phyloP scores from a whole-genome alignment of 2,888 invertebrate species.

The Cheilosia impressa region DNA sequence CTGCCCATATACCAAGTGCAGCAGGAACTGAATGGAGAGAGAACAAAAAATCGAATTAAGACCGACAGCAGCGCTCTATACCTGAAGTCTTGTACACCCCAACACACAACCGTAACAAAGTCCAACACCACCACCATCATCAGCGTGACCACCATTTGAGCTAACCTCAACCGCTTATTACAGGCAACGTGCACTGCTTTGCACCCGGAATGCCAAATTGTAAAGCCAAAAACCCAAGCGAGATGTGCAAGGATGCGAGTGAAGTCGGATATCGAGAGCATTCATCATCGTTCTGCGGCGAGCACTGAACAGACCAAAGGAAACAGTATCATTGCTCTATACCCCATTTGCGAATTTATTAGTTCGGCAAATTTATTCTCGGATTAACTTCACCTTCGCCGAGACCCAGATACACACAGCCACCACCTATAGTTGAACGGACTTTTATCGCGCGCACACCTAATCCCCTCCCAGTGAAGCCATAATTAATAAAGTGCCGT shows the following conservation, averaged over 20 bases:
- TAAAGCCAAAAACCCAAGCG: conserved; percentile 54
- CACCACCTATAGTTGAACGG: conserved; percentile 9
- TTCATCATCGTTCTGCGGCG: conserved; percentile 70
- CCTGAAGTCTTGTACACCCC: conserved; percentile 26
- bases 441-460: conserved; percentile 49
- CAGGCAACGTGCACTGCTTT: conserved; percentile 43
- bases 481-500: conserved; percentile 67
- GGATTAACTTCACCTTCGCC: conserved; percentile 68
- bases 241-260: conserved; percentile 73
- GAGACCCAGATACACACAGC: conserved; percentile 14
- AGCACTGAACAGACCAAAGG: conserved; percentile 29
- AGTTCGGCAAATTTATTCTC: conserved; percentile 68
- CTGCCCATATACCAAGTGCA: conserved; percentile 24
- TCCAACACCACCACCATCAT: conserved; percentile 20
- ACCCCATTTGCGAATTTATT: conserved; percentile 70
- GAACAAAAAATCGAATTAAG: conserved; percentile 53
- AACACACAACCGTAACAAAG: conserved; percentile 44
- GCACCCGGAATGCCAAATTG: conserved; percentile 60
- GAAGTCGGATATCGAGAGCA: conserved; percentile 74
- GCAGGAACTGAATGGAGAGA: neutral
- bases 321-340: conserved; percentile 57
- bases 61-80: conserved; percentile 41
- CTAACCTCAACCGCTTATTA: conserved; percentile 61
- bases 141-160: conserved; percentile 20
- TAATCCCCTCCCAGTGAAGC: conserved; percentile 9